phyloP scores from a whole-genome alignment of 2,113 vertebrate genomes.

The Illadopsis cleaveri region DNA sequence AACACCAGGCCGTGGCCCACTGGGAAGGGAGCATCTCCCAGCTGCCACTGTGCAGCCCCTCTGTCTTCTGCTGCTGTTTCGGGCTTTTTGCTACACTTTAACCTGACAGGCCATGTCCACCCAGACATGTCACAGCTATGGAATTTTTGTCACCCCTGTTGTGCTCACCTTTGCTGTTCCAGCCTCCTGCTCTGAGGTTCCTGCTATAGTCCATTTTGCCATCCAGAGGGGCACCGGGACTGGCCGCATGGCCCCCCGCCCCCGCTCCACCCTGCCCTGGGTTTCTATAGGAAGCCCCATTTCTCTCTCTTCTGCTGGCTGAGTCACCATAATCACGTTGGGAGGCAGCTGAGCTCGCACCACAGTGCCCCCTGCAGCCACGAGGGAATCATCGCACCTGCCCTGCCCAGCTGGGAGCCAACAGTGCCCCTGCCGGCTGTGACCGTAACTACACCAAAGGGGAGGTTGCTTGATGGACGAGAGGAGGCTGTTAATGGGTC shows the following conservation, averaged over 20 bases:
- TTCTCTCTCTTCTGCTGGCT: too few species aligned
- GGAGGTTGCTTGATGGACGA: rapidly evolving
- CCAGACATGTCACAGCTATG: rapidly evolving
- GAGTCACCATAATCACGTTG: rapidly evolving
- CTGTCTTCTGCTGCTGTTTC: not conserved
- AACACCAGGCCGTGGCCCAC: rapidly evolving
- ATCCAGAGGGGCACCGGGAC: not conserved
- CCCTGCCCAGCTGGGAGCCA: not conserved
- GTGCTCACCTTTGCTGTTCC: not conserved
- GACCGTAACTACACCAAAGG: rapidly evolving
- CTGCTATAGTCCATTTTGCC: not conserved
- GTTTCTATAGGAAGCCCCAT: not conserved
- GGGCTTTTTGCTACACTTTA: not conserved
- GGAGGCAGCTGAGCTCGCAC: rapidly evolving
- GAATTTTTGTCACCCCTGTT: not conserved
- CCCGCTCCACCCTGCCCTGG: rapidly evolving
- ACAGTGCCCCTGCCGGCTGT: not conserved
- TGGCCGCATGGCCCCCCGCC: not conserved
- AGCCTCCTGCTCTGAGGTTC: not conserved
- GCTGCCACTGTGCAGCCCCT: not conserved
- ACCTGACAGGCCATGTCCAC: rapidly evolving
- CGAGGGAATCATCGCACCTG: not conserved
- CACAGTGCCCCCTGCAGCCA: not conserved
- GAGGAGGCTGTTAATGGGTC: not conserved
- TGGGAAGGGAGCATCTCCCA: rapidly evolving